phyloP scores from a whole-genome alignment of 2,888 invertebrate species.

The Sinotaia quadrata region DNA sequence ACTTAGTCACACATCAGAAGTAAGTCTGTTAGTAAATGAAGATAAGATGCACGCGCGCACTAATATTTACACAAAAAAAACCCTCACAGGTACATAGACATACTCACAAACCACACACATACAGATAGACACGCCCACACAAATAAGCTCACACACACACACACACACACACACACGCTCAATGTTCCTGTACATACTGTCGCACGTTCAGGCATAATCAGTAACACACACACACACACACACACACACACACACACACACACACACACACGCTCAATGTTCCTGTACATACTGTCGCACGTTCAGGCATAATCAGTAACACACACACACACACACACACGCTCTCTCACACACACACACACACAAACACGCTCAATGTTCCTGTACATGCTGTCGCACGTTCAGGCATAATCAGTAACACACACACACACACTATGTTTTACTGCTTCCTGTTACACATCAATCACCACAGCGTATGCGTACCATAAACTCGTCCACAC shows the following conservation, averaged over 20 bases:
- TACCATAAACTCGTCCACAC: no score
- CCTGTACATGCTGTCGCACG: no score
- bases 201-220: background rate
- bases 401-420: background rate
- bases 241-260: constrained; percentile 3
- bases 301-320: background rate
- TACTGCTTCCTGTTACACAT: background rate
- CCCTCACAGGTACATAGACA: no score
- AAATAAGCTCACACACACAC: background rate
- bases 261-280: background rate
- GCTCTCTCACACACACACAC: background rate
- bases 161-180: constrained; percentile 1
- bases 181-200: no score
- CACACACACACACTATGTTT: background rate
- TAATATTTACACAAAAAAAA: no score
- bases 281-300: constrained; percentile 1
- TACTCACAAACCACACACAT: constrained; percentile 8
- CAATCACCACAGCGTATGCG: no score
- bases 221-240: background rate
- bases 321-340: background rate
- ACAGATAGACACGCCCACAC: constrained; percentile 4
- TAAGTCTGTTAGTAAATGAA: no score
- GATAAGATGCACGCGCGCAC: no score
- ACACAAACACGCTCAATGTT: background rate
- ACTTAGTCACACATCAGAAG: no score